phyloP scores from a whole-genome alignment of 2,888 invertebrate genomes.

The Andricus quercusramuli region DNA sequence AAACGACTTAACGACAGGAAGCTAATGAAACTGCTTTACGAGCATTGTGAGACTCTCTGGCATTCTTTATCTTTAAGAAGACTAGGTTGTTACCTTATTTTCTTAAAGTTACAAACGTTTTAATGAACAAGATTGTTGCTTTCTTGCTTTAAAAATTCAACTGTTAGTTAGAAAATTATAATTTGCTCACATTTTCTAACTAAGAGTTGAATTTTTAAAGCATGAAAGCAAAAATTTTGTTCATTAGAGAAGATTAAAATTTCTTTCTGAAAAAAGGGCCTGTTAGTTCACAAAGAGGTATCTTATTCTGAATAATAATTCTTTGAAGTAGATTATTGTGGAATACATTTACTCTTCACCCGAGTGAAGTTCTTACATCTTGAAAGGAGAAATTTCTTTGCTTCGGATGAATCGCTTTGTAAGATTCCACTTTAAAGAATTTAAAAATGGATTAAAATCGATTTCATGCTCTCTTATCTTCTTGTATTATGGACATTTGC shows the following conservation, averaged over 20 bases:
- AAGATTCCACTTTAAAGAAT: neutral
- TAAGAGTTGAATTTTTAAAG: too few relatives aligned
- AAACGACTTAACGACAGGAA: constrained; percentile 50
- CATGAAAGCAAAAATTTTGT: too few relatives aligned
- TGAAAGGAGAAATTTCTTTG: neutral
- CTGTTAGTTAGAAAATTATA: too few relatives aligned
- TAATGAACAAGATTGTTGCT: too few relatives aligned
- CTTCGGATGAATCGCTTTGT: neutral
- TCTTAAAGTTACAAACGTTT: too few relatives aligned
- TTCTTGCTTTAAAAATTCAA: too few relatives aligned
- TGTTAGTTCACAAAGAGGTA: neutral
- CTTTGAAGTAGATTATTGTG: neutral
- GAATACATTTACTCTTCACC: neutral
- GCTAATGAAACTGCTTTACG: constrained; percentile 52
- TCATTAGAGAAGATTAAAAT: too few relatives aligned
- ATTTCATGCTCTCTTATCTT: neutral
- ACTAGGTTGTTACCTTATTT: neutral
- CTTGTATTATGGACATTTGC: constrained; percentile 49
- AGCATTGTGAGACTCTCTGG: constrained; percentile 2
- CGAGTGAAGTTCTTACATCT: neutral
- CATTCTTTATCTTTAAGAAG: neutral
- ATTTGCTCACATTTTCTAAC: too few relatives aligned
- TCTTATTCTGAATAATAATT: neutral
- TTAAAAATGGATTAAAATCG: neutral
- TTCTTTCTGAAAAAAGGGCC: too few relatives aligned